A percentile compares a stretch with the other conserved stretches of the same genome.
Evolutionary conservation across 2,113 vertebrate species (phyloP).

Genomic region (Opisthocomus hoazin): DNA sequence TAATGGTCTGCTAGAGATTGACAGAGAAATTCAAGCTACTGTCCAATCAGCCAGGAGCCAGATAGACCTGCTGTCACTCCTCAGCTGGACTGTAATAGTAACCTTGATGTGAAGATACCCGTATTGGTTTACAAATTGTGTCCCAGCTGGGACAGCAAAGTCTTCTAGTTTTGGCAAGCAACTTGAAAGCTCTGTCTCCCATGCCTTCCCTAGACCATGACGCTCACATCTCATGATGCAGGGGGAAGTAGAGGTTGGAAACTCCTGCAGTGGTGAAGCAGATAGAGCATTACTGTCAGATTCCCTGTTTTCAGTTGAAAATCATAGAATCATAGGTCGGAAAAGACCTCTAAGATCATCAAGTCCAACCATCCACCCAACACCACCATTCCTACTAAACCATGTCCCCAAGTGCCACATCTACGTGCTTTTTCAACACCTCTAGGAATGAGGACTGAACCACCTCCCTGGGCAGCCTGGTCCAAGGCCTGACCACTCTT

Average conservation of each 20-base stretch:
- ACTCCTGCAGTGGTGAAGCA: background rate
- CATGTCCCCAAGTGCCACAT: no score
- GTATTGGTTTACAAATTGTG: background rate
- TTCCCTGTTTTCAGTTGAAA: background rate
- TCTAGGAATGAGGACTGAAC: no score
- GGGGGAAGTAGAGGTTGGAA: background rate
- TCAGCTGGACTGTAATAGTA: background rate
- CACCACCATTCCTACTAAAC: no score
- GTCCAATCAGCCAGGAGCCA: background rate
- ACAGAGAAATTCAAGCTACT: background rate
- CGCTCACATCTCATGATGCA: background rate
- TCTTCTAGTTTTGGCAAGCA: background rate
- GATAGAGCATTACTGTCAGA: background rate
- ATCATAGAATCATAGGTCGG: no score
- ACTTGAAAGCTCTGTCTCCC: background rate
- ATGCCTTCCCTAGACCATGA: background rate
- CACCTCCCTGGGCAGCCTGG: no score
- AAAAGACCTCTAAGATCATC: no score
- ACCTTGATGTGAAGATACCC: background rate
- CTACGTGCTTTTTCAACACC: no score
- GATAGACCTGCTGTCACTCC: fast-evolving
- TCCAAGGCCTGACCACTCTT: no score
- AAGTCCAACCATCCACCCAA: no score
- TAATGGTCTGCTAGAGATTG: background rate
- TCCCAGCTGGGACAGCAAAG: background rate